phyloP scores from a whole-genome alignment of 2,888 invertebrate species.

The Entomobrya multifasciata region DNA sequence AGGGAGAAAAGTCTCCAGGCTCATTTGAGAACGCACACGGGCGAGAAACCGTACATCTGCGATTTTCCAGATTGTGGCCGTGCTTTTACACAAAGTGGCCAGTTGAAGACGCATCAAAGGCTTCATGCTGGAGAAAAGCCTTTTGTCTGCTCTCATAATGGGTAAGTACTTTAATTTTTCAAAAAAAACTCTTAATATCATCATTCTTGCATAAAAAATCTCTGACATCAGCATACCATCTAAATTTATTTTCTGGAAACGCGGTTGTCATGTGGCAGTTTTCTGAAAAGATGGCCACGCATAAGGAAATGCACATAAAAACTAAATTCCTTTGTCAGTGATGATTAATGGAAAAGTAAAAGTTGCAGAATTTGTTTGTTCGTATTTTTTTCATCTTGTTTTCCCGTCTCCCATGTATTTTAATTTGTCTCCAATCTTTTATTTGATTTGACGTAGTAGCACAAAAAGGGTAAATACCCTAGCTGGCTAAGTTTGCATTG shows the following conservation, averaged over 20 bases:
- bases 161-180: too few species aligned
- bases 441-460: slow-evolving; percentile 15
- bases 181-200: too few species aligned
- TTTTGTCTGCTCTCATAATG: slow-evolving; percentile 85
- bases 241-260: neutral
- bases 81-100: slow-evolving; percentile 89
- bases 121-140: slow-evolving; percentile 90
- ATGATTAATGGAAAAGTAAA: too few species aligned
- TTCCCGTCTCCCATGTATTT: slow-evolving; percentile 35
- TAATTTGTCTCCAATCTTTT: slow-evolving; percentile 30
- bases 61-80: slow-evolving; percentile 88
- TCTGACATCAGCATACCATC: neutral
- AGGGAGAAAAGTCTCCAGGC: slow-evolving; percentile 89
- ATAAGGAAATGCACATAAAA: too few species aligned
- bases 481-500: neutral
- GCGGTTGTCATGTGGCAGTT: too few species aligned
- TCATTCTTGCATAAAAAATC: neutral
- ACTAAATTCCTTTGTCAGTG: too few species aligned
- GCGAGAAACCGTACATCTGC: slow-evolving; percentile 88
- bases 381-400: too few species aligned
- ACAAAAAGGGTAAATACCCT: slow-evolving; percentile 44
- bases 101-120: slow-evolving; percentile 89
- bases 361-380: too few species aligned
- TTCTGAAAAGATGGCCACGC: too few species aligned
- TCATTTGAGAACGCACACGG: slow-evolving; percentile 86